Conservation (phyloP, 2,113 vertebrate species). For the Siniperca chuatsi region DNA sequence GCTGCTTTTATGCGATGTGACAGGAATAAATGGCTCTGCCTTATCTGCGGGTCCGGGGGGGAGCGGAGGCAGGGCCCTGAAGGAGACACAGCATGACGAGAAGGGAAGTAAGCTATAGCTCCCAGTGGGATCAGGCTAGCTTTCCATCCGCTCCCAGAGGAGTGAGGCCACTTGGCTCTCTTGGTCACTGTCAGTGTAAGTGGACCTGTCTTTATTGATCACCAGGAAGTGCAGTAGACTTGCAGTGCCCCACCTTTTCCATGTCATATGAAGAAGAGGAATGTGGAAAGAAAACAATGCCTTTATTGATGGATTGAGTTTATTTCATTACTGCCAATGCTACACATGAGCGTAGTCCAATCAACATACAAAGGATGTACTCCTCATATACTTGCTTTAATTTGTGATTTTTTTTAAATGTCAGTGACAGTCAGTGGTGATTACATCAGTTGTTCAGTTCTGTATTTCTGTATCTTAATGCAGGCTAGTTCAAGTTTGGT, state of each 20-base stretch:
- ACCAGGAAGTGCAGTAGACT: constrained; percentile 50
- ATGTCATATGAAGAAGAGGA: constrained; percentile 3
- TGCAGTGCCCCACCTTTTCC: neutral
- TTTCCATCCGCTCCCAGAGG: constrained; percentile 41
- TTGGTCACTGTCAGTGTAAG: constrained; percentile 61
- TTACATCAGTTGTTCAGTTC: neutral
- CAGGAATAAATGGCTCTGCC: constrained; percentile 76
- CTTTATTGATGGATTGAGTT: constrained; percentile 25
- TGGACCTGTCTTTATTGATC: constrained; percentile 67
- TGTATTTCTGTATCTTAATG: neutral
- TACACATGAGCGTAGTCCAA: neutral
- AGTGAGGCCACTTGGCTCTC: constrained; percentile 39
- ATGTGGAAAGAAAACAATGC: constrained; percentile 4
- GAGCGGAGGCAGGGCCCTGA: constrained; percentile 30
- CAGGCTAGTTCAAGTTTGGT: neutral
- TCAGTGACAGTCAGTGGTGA: neutral
- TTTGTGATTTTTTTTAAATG: neutral
- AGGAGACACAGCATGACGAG: constrained; percentile 66
- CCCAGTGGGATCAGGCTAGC: constrained; percentile 57
- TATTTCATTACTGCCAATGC: constrained; percentile 6
- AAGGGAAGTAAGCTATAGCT: constrained; percentile 68
- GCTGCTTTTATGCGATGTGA: constrained; percentile 78
- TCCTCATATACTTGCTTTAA: neutral
- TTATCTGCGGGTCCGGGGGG: constrained; percentile 57
- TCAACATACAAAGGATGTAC: neutral